These are phyloP conservation scores for Hyles lineata DNA, from an alignment of 2,888 invertebrate species.

Conservation along the genomic window DNA sequence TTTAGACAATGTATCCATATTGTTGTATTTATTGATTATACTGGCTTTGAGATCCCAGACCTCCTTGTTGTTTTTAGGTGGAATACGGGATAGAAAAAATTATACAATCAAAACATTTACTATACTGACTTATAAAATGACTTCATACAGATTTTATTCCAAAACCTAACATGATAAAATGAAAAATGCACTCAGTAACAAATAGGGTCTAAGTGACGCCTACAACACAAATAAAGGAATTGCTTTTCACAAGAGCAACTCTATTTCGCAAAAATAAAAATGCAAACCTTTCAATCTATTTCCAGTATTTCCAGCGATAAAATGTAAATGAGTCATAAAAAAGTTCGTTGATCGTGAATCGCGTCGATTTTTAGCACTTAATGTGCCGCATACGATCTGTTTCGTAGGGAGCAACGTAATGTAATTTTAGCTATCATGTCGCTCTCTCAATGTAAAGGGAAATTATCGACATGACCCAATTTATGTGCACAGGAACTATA, in stretches of 20 bases:
- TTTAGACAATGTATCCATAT: background rate
- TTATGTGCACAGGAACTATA: slow-evolving; percentile 41
- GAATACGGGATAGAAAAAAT: too few species aligned
- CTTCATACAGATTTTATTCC: too few species aligned
- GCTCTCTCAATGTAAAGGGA: slow-evolving; percentile 45
- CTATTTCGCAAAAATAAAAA: background rate
- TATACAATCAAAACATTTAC: too few species aligned
- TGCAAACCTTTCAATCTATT: background rate
- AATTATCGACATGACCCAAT: slow-evolving; percentile 69
- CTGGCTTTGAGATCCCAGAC: background rate
- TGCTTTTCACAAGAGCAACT: background rate
- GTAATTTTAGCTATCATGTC: slow-evolving; percentile 58
- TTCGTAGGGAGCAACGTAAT: slow-evolving; percentile 44
- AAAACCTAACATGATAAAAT: too few species aligned
- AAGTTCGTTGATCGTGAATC: slow-evolving; percentile 3
- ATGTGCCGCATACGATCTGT: slow-evolving; percentile 26
- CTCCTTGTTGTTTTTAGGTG: too few species aligned
- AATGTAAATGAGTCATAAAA: slow-evolving; percentile 26
- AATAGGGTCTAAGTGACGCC: too few species aligned
- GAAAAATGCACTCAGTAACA: too few species aligned
- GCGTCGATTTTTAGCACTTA: slow-evolving; percentile 21
- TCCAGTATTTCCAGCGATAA: slow-evolving; percentile 3
- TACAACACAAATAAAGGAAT: background rate
- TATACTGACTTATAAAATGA: too few species aligned
- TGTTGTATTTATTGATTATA: too few species aligned